phyloP scores from a whole-genome alignment of 2,888 invertebrate species.

The Sarcophaga subvicina region DNA sequence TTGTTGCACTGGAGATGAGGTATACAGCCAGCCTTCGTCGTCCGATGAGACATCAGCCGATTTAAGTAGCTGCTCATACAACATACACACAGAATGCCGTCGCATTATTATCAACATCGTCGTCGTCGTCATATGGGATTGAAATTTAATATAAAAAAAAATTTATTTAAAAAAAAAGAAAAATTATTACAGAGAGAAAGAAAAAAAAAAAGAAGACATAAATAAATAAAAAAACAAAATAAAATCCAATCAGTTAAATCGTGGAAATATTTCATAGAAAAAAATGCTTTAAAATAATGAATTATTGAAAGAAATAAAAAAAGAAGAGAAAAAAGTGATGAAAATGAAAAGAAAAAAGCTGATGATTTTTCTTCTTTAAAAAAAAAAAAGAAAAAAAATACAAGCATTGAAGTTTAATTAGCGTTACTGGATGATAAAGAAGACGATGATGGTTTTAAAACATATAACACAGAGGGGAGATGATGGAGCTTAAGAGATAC shows the following conservation, averaged over 20 bases:
- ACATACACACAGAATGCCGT: background rate
- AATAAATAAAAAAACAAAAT: no score
- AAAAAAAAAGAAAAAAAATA: conserved; percentile 13
- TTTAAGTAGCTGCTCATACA: conserved; percentile 77
- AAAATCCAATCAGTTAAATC: conserved; percentile 64
- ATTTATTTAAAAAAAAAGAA: background rate
- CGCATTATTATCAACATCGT: conserved; percentile 47
- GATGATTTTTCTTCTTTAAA: conserved; percentile 35
- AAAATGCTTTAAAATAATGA: conserved; percentile 13
- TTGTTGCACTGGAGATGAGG: conserved; percentile 71
- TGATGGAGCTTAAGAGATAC: background rate
- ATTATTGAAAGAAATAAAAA: conserved; percentile 10
- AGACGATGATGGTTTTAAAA: background rate
- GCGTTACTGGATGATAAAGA: conserved; percentile 76
- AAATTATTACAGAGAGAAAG: conserved; percentile 19
- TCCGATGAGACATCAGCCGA: conserved; percentile 85
- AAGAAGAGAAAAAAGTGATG: conserved; percentile 26
- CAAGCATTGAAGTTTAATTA: conserved; percentile 76
- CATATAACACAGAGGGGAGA: background rate
- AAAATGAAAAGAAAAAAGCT: conserved; percentile 58
- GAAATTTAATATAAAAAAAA: conserved; percentile 59
- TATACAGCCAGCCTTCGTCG: conserved; percentile 82
- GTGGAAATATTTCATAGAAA: conserved; percentile 63
- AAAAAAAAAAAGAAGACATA: background rate
- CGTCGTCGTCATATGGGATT: conserved; percentile 17